These are phyloP conservation scores for Parthenolecanium corni DNA, from an alignment of 2,888 invertebrate species.

Conservation along the genomic window DNA sequence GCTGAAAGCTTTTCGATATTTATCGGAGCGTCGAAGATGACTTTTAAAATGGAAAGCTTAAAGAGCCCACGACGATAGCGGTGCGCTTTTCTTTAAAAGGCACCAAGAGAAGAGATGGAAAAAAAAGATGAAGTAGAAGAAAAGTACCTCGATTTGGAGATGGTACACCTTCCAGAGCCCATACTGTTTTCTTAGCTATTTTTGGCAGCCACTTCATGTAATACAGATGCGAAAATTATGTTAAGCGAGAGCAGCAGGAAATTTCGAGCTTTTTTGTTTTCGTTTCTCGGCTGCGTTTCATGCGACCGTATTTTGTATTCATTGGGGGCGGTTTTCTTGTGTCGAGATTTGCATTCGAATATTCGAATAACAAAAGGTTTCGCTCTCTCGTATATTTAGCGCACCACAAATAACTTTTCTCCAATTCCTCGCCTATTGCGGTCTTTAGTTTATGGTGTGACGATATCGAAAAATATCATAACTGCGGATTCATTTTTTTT, in stretches of 20 bases:
- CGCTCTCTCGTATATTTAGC: neutral
- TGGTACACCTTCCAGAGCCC: neutral
- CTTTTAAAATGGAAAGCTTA: constrained; percentile 22
- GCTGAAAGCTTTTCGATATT: constrained; percentile 22
- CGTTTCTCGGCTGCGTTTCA: neutral
- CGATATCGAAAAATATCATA: too few species aligned
- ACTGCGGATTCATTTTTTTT: too few species aligned
- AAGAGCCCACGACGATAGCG: neutral
- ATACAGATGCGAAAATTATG: constrained; percentile 27
- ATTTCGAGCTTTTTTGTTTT: neutral
- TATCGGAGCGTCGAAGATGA: constrained; percentile 17
- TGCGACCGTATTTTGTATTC: constrained; percentile 18
- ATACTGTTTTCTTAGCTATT: constrained; percentile 12
- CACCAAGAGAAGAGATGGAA: too few species aligned
- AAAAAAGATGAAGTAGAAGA: too few species aligned
- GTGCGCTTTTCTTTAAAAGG: neutral
- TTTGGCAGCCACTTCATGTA: constrained; percentile 11
- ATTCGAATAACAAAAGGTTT: constrained; percentile 4
- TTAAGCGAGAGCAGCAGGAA: constrained; percentile 13
- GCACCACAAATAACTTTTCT: constrained; percentile 14
- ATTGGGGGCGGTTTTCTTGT: constrained; percentile 11
- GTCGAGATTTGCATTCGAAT: constrained; percentile 20
- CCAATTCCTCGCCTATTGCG: neutral
- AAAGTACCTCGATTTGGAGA: too few species aligned
- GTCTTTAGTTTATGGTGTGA: too few species aligned